Percentiles rank a stretch among this genome's conserved stretches.
Evolutionary conservation across 1,140 invertebrate genomes (phyloP).

Genomic region (Heterodera schachtii): DNA sequence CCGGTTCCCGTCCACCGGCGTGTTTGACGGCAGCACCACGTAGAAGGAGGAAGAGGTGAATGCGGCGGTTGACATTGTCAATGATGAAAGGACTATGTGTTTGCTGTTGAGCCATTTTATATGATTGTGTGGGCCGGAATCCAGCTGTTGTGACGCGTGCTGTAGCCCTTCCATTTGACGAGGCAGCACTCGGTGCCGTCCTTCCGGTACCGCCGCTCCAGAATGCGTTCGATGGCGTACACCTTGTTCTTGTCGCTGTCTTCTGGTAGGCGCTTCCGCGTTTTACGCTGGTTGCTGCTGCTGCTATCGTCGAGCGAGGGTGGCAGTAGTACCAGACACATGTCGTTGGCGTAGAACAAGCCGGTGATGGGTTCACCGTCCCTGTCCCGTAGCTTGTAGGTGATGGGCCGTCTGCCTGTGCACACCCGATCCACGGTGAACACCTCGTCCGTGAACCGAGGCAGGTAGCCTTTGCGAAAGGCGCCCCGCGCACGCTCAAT

Average conservation of each 20-base stretch:
- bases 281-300: too few species aligned
- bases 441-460: slow-evolving; percentile 37
- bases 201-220: neutral
- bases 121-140: neutral
- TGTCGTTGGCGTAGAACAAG: slow-evolving; percentile 27
- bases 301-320: neutral
- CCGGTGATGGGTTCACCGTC: slow-evolving; percentile 11
- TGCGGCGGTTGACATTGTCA: neutral
- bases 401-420: neutral
- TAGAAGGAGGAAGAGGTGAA: neutral
- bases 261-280: too few species aligned
- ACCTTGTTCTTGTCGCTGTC: neutral
- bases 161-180: slow-evolving; percentile 21
- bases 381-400: neutral
- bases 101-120: neutral
- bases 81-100: neutral
- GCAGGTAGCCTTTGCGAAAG: slow-evolving; percentile 26
- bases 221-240: slow-evolving; percentile 16
- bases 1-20: neutral
- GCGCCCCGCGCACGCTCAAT: slow-evolving; percentile 4
- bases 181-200: slow-evolving; percentile 24
- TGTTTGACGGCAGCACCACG: neutral
- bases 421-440: slow-evolving; percentile 8
- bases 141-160: slow-evolving; percentile 22
- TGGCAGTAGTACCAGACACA: neutral